These are phyloP conservation scores for Macrophya annulata DNA, from an alignment of 2,888 invertebrate species.

Conservation along the genomic window DNA sequence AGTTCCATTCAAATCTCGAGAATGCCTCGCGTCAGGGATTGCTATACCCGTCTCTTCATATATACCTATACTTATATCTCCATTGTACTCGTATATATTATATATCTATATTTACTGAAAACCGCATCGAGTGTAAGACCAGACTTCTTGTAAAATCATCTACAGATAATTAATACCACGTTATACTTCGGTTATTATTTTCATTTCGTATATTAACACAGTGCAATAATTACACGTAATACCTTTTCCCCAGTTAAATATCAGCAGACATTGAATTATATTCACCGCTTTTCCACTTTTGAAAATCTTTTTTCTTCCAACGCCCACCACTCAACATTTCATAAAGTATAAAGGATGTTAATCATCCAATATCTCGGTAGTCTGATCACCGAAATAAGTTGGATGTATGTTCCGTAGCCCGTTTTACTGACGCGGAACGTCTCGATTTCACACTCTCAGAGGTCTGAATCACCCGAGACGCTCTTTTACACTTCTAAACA, in stretches of 20 bases:
- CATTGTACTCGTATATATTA: neutral
- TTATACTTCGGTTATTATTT: neutral
- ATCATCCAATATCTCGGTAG: constrained; percentile 25
- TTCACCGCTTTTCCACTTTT: neutral
- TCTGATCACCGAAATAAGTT: constrained; percentile 7
- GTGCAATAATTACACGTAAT: neutral
- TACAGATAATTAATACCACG: neutral
- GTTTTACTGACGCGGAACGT: constrained; percentile 43
- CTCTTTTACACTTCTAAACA: constrained; percentile 48
- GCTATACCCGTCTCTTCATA: neutral
- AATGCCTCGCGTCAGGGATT: constrained; percentile 34
- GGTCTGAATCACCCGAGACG: constrained; percentile 48
- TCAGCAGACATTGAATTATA: neutral
- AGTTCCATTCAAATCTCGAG: constrained; percentile 38
- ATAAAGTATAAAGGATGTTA: constrained; percentile 2
- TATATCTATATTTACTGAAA: constrained; percentile 1
- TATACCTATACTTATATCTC: neutral
- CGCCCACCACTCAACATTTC: neutral
- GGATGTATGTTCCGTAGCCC: neutral
- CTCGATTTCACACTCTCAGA: constrained; percentile 50
- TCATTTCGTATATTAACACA: neutral
- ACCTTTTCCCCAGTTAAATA: neutral
- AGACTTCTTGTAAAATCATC: neutral
- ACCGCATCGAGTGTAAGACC: constrained; percentile 9
- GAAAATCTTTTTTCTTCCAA: neutral